Base-by-base conservation (phyloP, 2,888 invertebrate genomes). In the Keiferia lycopersicella region DNA sequence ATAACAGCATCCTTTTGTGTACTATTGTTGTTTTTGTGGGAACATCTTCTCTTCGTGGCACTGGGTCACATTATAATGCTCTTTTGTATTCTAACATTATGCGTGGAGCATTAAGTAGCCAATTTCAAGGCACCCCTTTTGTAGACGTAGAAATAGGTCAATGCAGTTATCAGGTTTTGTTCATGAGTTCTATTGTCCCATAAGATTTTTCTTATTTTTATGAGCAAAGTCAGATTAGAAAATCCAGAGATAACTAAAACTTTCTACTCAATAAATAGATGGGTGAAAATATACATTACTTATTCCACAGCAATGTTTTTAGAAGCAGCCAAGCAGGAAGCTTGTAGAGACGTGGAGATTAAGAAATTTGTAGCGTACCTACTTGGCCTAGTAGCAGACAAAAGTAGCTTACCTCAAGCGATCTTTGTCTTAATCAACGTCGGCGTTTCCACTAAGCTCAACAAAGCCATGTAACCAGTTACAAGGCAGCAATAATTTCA, bases 1-100 rank as follows among this genome's bases (percentile, higher is more conserved):
- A 89, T 88, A 91, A 91, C 88, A 90, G 89, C 90, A 90, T 91
- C 91, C 89, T 82, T 88, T 91, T 91, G 86, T 91, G 67, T 18
- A 45, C 77, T 67, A 85, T 91, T 91, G 87, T 89, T 73, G 82
- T 83, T 83, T 57, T 86, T 88, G 88, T 91, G 91, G 89, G 90
- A 91, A 91, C 78, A 74, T 79, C 81, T 83, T 84, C 81, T 82
- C 77, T 61, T 66, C 74, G 69, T 74, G 74, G 72, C 78, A 79
- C 72, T 73, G 78, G 82, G 80, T 82, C 81, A 82, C 69, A 67
- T 65, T 64, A 72, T 74, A 76, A 73, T 72, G 73, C 68, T 67
- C 75, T 67, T 78, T 83, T 84, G 83, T 83, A 76, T 75, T 53
- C 51, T 38, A 39, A 38, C 18, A 34, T 61, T 61, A 61, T 61